Evolutionary conservation across 1,140 invertebrate species (phyloP).

Genomic region (Leguminivora glycinivorella): DNA sequence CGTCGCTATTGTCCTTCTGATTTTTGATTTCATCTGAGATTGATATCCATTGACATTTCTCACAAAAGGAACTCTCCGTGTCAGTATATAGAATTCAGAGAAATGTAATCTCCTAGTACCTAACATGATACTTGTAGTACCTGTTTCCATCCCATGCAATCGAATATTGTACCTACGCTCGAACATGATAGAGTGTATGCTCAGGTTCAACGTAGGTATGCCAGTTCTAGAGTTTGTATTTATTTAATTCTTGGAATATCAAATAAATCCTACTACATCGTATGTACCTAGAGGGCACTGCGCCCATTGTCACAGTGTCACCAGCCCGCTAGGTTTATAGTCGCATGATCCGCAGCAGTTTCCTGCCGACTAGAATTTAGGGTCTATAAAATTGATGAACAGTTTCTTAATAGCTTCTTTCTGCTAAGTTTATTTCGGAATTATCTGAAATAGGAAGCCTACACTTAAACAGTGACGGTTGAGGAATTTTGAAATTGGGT

Average conservation of each 20-base stretch:
- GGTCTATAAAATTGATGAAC: slow-evolving; percentile 70
- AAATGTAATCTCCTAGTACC: background rate
- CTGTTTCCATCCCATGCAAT: background rate
- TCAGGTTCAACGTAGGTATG: no score
- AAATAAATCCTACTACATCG: background rate
- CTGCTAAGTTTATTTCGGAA: slow-evolving; percentile 34
- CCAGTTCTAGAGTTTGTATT: background rate
- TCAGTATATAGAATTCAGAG: background rate
- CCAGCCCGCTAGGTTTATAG: slow-evolving; percentile 56
- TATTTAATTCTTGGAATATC: background rate
- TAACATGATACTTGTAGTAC: background rate
- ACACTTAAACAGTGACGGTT: background rate
- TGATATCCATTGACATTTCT: background rate
- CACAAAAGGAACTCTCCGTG: background rate
- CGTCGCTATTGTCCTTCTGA: slow-evolving; percentile 36
- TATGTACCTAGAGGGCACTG: slow-evolving; percentile 38
- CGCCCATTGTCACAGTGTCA: slow-evolving; percentile 59
- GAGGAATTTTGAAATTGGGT: slow-evolving; percentile 4
- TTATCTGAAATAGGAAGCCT: background rate
- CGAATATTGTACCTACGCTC: background rate
- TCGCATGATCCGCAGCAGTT: slow-evolving; percentile 64
- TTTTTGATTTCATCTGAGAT: background rate
- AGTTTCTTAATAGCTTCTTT: slow-evolving; percentile 56
- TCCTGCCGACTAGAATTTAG: slow-evolving; percentile 65
- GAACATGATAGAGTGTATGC: background rate